Evolutionary conservation across 2,113 vertebrate genomes (phyloP), one percentile per base, ranked within the genome.

Genomic region (Helogale parvula): DNA sequence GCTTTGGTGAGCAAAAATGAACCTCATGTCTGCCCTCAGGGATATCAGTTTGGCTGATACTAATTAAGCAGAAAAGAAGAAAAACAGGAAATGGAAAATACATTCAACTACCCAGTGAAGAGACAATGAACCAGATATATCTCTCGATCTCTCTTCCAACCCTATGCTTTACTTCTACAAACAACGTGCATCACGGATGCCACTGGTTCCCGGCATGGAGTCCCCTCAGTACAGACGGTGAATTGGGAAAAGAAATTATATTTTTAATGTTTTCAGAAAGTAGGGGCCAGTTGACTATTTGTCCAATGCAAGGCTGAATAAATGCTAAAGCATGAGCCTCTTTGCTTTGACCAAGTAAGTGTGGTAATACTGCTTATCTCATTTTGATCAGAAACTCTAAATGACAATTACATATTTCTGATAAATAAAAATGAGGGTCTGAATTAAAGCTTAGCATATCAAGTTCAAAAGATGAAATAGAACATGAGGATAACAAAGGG

Each of bases 191-290:
- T 89, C 11, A 66, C 38, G 54, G 86, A 45, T 0, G 1, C 41
- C 23, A 38, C 2, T 38, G 69, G 88, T 54, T 93, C 10, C 83
- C 41, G 38, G 52, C n/a, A 16, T n/a, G 14, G 16, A 88, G 33
- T 72, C 29, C 54, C 9, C 29, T 50, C 33, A 47, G 38, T 77
- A 63, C 35, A 80, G 84, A 76, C 10, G 29, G 41, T 66, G 38
- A 84, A 77, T 3, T 71, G 4, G 6, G 16, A n/a, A 33, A 35
- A 57, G 13, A 88, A 86, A 93, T 65, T 83, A 35, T 52, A 63
- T 93, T 88, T 82, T 66, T 66, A 69, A 52, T 83, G 21, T 66
- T 81, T 77, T 93, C 63, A 96, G 45, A 94, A 80, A 81, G 33
- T 60, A 63, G 88, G 69, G 29, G 38, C 57, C 93, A 91, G 81